These are phyloP conservation scores for Pomatorhinus ruficollis DNA, from an alignment of 2,113 vertebrate genomes.

Conservation along the genomic window DNA sequence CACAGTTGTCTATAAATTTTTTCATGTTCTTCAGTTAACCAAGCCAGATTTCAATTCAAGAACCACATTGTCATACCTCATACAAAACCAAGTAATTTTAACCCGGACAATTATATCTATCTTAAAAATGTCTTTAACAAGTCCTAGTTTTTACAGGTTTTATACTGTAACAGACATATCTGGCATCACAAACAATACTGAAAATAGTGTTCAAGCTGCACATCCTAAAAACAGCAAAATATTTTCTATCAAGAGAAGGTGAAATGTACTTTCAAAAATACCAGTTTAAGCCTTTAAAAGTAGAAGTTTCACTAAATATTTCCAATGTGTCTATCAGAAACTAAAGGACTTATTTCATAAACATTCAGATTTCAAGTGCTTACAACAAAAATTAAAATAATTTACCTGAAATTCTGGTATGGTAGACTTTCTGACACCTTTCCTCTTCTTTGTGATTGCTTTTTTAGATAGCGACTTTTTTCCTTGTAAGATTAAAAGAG, in stretches of 20 bases:
- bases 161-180: background rate
- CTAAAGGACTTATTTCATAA: constrained; percentile 11
- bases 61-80: background rate
- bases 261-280: background rate
- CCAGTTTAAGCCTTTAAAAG: background rate
- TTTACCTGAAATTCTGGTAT: constrained; percentile 91
- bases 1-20: background rate
- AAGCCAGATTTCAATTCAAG: background rate
- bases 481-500: constrained; percentile 83
- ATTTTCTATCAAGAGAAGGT: background rate
- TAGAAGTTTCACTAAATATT: background rate
- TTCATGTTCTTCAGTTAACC: background rate
- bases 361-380: constrained; percentile 25
- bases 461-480: constrained; percentile 84
- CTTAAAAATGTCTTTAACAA: background rate
- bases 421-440: constrained; percentile 73
- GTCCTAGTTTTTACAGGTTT: background rate
- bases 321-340: constrained; percentile 3
- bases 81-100: background rate
- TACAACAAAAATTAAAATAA: constrained; percentile 52
- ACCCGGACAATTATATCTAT: background rate
- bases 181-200: background rate
- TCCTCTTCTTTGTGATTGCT: constrained; percentile 80
- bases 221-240: background rate
- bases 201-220: background rate